Evolutionary conservation across 37 sponge, comb jelly and placozoan genomes (phyloP).

Genomic region (Cladorhizidae sp.): DNA sequence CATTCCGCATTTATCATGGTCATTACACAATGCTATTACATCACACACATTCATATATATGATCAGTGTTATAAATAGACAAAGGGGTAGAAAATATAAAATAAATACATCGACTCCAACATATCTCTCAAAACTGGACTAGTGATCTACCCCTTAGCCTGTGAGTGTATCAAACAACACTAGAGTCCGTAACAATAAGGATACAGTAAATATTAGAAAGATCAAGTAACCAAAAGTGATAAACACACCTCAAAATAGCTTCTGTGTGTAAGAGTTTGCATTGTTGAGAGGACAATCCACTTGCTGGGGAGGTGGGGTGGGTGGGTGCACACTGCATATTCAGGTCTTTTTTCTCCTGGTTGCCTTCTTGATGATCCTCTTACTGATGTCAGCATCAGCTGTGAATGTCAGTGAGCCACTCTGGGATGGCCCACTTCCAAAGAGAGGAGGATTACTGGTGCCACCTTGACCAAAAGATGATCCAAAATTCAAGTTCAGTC

Average conservation of each 20-base stretch:
- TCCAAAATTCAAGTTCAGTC: no score
- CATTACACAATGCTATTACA: background rate
- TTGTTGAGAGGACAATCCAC: no score
- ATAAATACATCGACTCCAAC: background rate
- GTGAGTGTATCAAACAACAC: background rate
- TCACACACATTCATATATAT: background rate
- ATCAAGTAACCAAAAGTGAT: no score
- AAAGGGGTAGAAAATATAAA: constrained; percentile 4
- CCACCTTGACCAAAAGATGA: no score
- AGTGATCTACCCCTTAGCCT: background rate
- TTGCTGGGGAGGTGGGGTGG: no score
- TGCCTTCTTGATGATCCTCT: background rate
- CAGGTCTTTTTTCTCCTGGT: background rate
- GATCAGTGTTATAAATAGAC: background rate
- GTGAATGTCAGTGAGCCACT: background rate
- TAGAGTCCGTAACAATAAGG: no score
- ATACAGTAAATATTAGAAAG: background rate
- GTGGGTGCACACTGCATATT: background rate
- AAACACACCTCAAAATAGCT: no score
- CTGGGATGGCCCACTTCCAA: background rate
- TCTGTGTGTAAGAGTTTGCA: no score
- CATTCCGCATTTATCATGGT: no score
- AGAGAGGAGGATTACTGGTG: no score
- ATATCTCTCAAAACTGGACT: background rate
- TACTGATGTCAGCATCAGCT: background rate